These are phyloP conservation scores for Horisme vitalbata DNA, from an alignment of 2,888 invertebrate species.

Conservation along the genomic window DNA sequence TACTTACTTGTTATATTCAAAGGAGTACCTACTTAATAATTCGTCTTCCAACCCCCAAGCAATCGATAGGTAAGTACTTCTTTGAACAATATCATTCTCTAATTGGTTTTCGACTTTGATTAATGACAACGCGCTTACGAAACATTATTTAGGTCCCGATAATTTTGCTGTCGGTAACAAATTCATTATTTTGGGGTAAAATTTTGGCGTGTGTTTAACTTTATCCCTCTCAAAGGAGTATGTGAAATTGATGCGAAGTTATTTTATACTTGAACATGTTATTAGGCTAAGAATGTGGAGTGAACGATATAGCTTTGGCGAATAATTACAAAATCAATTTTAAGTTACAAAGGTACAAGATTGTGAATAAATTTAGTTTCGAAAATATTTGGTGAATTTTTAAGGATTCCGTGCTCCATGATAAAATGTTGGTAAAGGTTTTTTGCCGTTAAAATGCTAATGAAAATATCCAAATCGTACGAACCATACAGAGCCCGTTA, in stretches of 20 bases:
- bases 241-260: conserved; percentile 21
- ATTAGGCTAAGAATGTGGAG: conserved; percentile 11
- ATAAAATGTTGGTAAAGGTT: no score
- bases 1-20: no score
- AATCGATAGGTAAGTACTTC: conserved; percentile 12
- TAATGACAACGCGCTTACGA: conserved; percentile 30
- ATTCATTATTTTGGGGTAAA: conserved; percentile 25
- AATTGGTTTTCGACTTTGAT: conserved; percentile 39
- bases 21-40: conserved; percentile 6
- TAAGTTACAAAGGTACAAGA: neutral
- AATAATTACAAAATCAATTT: conserved; percentile 4
- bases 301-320: neutral
- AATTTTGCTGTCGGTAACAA: conserved; percentile 29
- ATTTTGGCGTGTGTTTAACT: conserved; percentile 18
- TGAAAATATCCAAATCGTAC: no score
- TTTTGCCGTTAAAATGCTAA: no score
- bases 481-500: no score
- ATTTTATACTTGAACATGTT: conserved; percentile 10
- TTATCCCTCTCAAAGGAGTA: conserved; percentile 19
- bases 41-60: conserved; percentile 5
- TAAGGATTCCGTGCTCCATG: no score
- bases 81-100: conserved; percentile 37
- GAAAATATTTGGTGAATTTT: no score
- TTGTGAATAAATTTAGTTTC: no score
- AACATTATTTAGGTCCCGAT: conserved; percentile 29